phyloP scores from a whole-genome alignment of 2,113 vertebrate species.

The Caranx ignobilis region DNA sequence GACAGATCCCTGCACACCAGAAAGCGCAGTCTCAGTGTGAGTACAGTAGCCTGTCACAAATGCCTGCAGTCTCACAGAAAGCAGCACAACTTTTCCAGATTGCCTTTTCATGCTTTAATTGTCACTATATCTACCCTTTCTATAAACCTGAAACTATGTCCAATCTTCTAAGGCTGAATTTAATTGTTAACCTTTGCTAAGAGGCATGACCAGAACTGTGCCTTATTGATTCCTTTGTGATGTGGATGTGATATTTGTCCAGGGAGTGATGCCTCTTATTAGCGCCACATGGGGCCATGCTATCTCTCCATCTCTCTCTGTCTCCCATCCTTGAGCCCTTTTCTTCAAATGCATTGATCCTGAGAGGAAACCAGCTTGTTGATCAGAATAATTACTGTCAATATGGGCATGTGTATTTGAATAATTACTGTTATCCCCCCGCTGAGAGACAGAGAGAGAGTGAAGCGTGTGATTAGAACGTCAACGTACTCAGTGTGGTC shows the following conservation, averaged over 20 bases:
- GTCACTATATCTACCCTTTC: constrained; percentile 75
- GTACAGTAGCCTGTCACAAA: neutral
- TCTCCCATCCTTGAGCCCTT: constrained; percentile 37
- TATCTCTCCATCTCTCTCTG: constrained; percentile 29
- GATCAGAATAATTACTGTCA: constrained; percentile 88
- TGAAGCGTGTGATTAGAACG: constrained; percentile 81
- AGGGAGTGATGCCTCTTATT: constrained; percentile 66
- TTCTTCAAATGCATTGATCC: constrained; percentile 83
- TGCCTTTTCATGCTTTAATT: constrained; percentile 58
- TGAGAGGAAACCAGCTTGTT: constrained; percentile 83
- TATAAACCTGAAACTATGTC: constrained; percentile 45
- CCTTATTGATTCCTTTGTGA: constrained; percentile 70
- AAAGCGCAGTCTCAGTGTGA: neutral
- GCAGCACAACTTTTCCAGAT: constrained; percentile 32
- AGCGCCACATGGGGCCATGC: constrained; percentile 65
- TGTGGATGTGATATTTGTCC: constrained; percentile 77
- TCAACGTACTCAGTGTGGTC: constrained; percentile 73
- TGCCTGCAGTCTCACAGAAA: neutral
- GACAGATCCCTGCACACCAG: neutral
- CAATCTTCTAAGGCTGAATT: constrained; percentile 57
- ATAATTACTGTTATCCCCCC: constrained; percentile 82
- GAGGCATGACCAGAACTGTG: constrained; percentile 57
- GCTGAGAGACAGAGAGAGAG: constrained; percentile 68
- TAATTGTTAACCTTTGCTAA: constrained; percentile 73
- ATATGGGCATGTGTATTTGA: constrained; percentile 74